Base-by-base conservation (phyloP, 1,140 invertebrate species). In the Holotrichia oblita region DNA sequence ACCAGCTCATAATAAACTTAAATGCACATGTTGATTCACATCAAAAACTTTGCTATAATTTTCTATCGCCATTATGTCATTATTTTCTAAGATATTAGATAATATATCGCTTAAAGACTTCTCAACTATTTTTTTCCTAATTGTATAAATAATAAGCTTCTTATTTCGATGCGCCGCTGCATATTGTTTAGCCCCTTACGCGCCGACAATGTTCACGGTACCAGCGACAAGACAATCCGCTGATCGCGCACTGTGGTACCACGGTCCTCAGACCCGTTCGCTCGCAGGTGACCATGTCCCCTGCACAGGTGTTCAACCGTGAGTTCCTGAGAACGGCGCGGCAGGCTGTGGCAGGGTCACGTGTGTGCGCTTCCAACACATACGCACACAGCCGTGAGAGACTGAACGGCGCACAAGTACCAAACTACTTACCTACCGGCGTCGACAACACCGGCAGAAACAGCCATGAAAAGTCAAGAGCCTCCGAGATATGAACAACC, bases 341-440 rank as follows among this genome's bases (percentile, higher is more conserved):
- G 48, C 48, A 55, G 48, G 48, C 48, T 55, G 48, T 17, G 48
- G 48, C 48, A 55, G 48, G 48, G 48, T 55, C 48, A 55, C 48
- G 48, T 55, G 48, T 55, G 17, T 55, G 14, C 48, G 48, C 48
- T 55, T 17, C 48, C 48, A 55, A 55, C 48, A 55, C 17, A 55
- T 55, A 55, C 14, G 14, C 17, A 55, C 48, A 17, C 14, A 55
- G 12, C 12, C 48, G 17, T n/a, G 48, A 55, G 48, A 55, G 48
- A 55, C 48, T 55, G 48, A 55, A 55, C 48, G 48, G 48, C 48
- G 48, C 48, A 55, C 17, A 55, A 55, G 48, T 17, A 55, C 48
- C 48, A 55, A 55, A 55, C 48, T 55, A 55, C 48, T 55, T 55
- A 55, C 48, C 48, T 55, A 55, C 48, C 48, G 48, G 48, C 48